Evolutionary conservation across 2,113 vertebrate species (phyloP), one percentile per base, ranked within the genome.

Genomic region (Corythoichthys intestinalis): DNA sequence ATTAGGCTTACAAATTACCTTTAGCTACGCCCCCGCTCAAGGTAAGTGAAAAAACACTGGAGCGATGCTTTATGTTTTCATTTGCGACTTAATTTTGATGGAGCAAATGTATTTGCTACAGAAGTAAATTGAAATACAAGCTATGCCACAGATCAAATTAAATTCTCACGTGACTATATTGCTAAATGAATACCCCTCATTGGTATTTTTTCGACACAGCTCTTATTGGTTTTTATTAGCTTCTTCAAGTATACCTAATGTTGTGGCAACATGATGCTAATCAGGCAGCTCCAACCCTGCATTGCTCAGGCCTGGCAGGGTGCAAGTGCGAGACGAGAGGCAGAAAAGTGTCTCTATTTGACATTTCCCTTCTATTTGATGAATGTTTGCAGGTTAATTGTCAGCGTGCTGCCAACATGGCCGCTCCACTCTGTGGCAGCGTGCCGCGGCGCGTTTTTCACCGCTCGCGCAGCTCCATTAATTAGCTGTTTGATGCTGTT

Each of bases 401-500:
- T n/a, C 39, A 28, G 39, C 6, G 3, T 35, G 10, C 9, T 77
- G 83, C 75, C 70, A 85, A 77, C 67, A 41, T 73, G 66, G 70
- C 78, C 63, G 61, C 11, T 60, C 72, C 75, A 82, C 84, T 72
- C 82, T 79, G 85, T 73, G 86, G 60, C 81, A 53, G 87, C 64
- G 83, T 84, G 83, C 83, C 80, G 85, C 79, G 83, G 81, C 83
- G 84, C 69, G 71, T 82, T 63, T 58, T 86, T 83, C 86, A 86
- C 83, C 86, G 86, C 90, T 91, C 86, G 87, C 90, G 90, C 86
- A 77, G 90, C 88, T 91, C 87, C 87, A 90, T 91, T 93, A 93
- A 93, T 92, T 90, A 92, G 90, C 88, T 89, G 91, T 93, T 93
- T 93, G 91, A 93, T 91, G 90, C 85, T 89, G 91, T 91, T 93